These are phyloP conservation scores for Notocelia uddmanniana DNA, from an alignment of 2,888 invertebrate genomes.

Conservation along the genomic window DNA sequence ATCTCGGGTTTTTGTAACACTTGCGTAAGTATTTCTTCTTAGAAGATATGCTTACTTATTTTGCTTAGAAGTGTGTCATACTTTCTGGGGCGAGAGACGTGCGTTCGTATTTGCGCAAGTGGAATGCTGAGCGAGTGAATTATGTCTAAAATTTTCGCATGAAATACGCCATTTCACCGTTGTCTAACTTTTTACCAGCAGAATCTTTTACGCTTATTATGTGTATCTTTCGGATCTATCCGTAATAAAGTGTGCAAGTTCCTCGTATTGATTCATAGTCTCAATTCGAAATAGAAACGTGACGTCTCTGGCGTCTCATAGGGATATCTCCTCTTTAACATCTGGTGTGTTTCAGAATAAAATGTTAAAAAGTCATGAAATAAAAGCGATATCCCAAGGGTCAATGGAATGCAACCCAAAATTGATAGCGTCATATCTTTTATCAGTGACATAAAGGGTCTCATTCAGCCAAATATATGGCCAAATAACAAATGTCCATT, in stretches of 20 bases:
- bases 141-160: neutral
- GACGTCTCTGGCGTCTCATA: neutral
- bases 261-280: no score
- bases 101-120: neutral
- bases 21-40: slow-evolving; percentile 7
- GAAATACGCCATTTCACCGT: neutral
- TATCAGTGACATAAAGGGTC: slow-evolving; percentile 1
- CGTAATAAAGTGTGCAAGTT: no score
- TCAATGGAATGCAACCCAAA: neutral
- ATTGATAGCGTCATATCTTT: slow-evolving; percentile 2
- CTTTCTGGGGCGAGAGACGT: neutral
- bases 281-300: neutral
- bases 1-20: slow-evolving; percentile 8
- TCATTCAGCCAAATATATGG: neutral
- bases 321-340: neutral
- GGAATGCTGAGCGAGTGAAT: neutral
- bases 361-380: neutral
- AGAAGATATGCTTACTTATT: neutral
- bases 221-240: no score
- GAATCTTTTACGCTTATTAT: neutral
- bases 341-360: neutral
- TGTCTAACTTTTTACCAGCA: neutral
- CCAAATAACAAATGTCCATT: slow-evolving; percentile 10
- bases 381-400: neutral
- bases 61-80: neutral